A percentile compares a stretch with the other conserved stretches of the same genome.
phyloP scores from a whole-genome alignment of 2,888 invertebrate species.

The Drosophila atroscutellata region DNA sequence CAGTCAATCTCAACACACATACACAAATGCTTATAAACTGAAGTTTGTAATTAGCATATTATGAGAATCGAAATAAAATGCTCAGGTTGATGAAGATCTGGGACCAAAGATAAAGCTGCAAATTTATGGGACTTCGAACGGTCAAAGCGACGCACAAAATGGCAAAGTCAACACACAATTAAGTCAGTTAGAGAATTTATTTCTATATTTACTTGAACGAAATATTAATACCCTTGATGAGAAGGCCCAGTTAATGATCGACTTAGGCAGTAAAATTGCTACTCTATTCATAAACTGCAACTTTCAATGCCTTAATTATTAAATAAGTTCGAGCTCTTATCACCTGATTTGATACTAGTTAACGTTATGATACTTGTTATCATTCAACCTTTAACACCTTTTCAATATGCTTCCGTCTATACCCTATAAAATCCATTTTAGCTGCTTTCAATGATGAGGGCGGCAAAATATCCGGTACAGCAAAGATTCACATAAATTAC shows the following conservation, averaged over 20 bases:
- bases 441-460: constrained; percentile 27
- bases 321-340: not conserved
- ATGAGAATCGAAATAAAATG: constrained; percentile 74
- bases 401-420: not conserved
- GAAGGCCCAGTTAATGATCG: not conserved
- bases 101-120: constrained; percentile 59
- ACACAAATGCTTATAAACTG: not conserved
- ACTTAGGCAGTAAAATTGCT: not conserved
- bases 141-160: constrained; percentile 64
- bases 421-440: not conserved
- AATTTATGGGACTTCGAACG: constrained; percentile 70
- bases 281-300: not conserved
- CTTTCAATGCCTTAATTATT: too few relatives aligned
- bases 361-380: too few relatives aligned
- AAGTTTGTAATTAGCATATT: constrained; percentile 73
- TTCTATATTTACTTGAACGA: not conserved
- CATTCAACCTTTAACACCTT: not conserved
- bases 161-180: constrained; percentile 79
- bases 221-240: constrained; percentile 8
- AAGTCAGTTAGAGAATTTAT: constrained; percentile 37
- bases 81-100: constrained; percentile 63
- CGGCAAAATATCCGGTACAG: constrained; percentile 8
- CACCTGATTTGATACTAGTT: not conserved
- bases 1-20: constrained; percentile 23
- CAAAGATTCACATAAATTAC: constrained; percentile 56